Evolutionary conservation across 1,140 invertebrate genomes (phyloP), one percentile per base, ranked within the genome.

Genomic region (Heterodera schachtii): DNA sequence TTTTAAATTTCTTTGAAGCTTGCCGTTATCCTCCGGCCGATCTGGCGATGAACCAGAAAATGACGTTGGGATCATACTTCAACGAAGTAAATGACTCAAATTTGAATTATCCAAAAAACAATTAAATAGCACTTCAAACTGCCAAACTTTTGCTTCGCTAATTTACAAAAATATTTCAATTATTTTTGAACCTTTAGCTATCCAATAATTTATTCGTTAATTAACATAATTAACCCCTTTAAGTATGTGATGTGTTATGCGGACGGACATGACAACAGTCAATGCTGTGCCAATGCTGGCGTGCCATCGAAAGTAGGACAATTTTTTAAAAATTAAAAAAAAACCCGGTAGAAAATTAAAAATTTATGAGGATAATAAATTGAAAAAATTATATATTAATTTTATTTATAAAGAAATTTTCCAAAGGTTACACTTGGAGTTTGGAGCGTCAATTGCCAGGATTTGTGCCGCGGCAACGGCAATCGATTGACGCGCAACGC

Each of bases 241-340:
- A 71, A 71, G 69, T 71, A 71, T 19, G 44, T 46, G 6, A 43
- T 41, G 69, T 71, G 69, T 46, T 71, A 71, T 71, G 69, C 69
- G 69, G 69, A 71, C 69, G 69, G 69, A 5, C n/a, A 31, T 5
- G 21, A 71, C 69, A 71, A 71, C 19, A 43, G 11, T 11, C 9
- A 41, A 11, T 41, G 41, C 44, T 71, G 69, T 71, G 69, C 41
- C 6, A 13, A 41, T 13, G 41, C 31, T 11, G 69, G 69, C 41
- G 69, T 71, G 31, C 69, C 69, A 41, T 13, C 31, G 2, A n/a
- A 71, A 8, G 69, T 31, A 3, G 7, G 31, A 0, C 5, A 13
- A 46, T 9, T 8, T 11, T 2, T 71, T 3, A 52, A 31, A 31
- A 31, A 31, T 2, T 71, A 16, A 52, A 31, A 31, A 31, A 31